Evolutionary conservation across 2,113 vertebrate species (phyloP).

Genomic region (Aplodontia rufa): DNA sequence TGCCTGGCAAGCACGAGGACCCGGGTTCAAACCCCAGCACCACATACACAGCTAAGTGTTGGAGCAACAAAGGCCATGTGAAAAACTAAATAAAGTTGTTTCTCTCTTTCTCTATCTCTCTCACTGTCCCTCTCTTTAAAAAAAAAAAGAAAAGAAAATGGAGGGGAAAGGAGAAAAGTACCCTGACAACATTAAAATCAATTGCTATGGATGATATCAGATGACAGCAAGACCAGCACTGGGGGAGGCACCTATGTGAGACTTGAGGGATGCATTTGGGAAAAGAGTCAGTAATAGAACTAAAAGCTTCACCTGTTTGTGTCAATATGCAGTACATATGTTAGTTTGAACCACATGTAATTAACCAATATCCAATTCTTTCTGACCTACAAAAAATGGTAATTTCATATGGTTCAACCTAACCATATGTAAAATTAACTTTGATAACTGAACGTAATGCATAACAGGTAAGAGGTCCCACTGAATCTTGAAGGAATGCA

Average conservation of each 20-base stretch:
- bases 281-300: conserved; percentile 24
- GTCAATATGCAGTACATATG: not conserved
- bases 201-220: conserved; percentile 5
- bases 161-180: conserved; percentile 33
- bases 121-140: too few species aligned
- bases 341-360: conserved; percentile 13
- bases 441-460: conserved; percentile 25
- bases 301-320: not conserved
- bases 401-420: conserved; percentile 13
- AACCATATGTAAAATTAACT: not conserved
- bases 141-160: too few species aligned
- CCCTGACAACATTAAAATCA: conserved; percentile 46
- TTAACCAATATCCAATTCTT: not conserved
- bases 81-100: too few species aligned
- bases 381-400: not conserved
- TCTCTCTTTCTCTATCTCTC: too few species aligned
- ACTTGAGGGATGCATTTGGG: not conserved
- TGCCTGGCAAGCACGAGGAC: too few species aligned
- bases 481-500: conserved; percentile 22
- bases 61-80: too few species aligned
- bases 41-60: too few species aligned
- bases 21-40: too few species aligned
- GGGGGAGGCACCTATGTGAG: not conserved
- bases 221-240: not conserved
- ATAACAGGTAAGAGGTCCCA: not conserved